Evolutionary conservation across 2,888 invertebrate genomes (phyloP), one percentile per base, ranked within the genome.

Genomic region (Ochlodes sylvanus): DNA sequence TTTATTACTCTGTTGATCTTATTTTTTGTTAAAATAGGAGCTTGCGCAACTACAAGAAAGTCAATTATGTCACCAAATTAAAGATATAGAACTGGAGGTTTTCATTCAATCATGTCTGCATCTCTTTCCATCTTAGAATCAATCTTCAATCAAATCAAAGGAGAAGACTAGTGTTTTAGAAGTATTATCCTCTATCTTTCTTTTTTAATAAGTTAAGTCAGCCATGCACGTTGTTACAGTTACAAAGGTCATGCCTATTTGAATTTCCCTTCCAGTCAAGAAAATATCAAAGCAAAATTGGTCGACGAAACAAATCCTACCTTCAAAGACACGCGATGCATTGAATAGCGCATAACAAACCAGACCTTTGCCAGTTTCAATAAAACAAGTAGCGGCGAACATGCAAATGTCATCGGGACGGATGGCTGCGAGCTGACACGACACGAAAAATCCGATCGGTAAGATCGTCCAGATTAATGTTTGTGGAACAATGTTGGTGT

Each of bases 401-500:
- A 73, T 71, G 75, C 69, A 69, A 69, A 69, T 69, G 69, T 69
- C 69, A 69, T 55, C 60, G 60, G 54, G 66, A 67, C 66, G 54
- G 61, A 67, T 61, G 44, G 67, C 67, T 60, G 66, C 54, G 54
- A 61, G 67, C 61, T 47, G 67, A 61, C 61, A 67, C 67, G 67
- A 61, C 60, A 67, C 66, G 52, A 67, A 66, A 67, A 67, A 61
- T 67, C 61, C 61, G 60, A 67, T 67, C 67, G 60, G 44, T 34
- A 61, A 67, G 67, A 61, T 61, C 54, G 52, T 60, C 61, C 67
- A 54, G 63, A 67, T 67, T 61, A 67, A 61, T 38, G 61, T 67
- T 61, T 67, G 66, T 54, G 60, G 69, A 70, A 69, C 72, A 68
- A 70, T 70, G 69, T 64, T 54, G 65, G 68, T 70, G 67, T 77